Evolutionary conservation across 2,888 invertebrate genomes (phyloP).

Genomic region (Scaptomyza flava): DNA sequence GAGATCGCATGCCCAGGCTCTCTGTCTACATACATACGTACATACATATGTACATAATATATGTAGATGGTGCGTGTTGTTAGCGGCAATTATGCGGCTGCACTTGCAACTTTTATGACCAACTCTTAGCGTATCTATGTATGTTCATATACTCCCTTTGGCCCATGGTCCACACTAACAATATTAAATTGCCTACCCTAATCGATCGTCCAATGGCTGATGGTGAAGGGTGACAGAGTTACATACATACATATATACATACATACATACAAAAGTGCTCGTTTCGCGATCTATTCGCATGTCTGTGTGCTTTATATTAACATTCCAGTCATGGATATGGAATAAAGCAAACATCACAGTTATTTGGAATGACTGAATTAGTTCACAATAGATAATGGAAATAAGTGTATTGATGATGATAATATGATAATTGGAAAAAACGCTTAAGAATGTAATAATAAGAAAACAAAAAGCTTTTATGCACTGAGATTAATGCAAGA

Average conservation of each 20-base stretch:
- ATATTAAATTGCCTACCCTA: slow-evolving; percentile 13
- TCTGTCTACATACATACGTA: background rate
- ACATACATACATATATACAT: too few relatives aligned
- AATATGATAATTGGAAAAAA: too few relatives aligned
- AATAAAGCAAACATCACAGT: background rate
- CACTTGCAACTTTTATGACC: slow-evolving; percentile 55
- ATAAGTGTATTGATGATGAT: too few relatives aligned
- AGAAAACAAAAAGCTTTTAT: too few relatives aligned
- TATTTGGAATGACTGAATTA: background rate
- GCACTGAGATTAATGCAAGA: too few relatives aligned
- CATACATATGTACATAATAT: too few relatives aligned
- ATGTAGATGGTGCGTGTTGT: slow-evolving; percentile 39
- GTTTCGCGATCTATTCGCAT: slow-evolving; percentile 12
- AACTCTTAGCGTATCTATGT: slow-evolving; percentile 25
- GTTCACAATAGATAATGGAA: background rate
- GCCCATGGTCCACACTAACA: background rate
- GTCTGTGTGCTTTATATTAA: background rate
- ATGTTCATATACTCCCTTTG: background rate
- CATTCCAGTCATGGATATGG: background rate
- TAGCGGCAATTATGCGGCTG: slow-evolving; percentile 53
- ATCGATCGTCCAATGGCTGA: slow-evolving; percentile 9
- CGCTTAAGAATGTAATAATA: too few relatives aligned
- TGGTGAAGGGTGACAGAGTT: slow-evolving; percentile 39
- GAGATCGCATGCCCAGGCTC: slow-evolving; percentile 43
- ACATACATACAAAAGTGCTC: slow-evolving; percentile 45